Percentiles rank a stretch among this genome's conserved stretches.
These are phyloP conservation scores for Catotricha subobsoleta DNA, from an alignment of 2,888 invertebrate species.

Conservation along the genomic window DNA sequence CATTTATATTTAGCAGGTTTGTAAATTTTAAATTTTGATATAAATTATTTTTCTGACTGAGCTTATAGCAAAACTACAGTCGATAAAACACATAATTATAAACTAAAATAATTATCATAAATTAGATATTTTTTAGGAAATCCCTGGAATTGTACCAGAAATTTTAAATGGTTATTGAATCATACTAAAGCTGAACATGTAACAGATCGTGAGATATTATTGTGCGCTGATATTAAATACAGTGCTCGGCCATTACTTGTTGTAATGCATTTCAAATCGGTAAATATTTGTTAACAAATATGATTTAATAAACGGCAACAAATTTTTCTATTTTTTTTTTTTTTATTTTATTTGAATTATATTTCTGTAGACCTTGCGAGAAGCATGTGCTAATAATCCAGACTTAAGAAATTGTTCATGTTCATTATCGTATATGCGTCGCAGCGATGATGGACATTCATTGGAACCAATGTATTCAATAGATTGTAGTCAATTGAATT, in stretches of 20 bases:
- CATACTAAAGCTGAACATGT: constrained; percentile 20
- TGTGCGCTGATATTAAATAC: constrained; percentile 25
- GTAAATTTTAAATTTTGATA: neutral
- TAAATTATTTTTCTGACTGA: neutral
- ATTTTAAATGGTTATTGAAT: constrained; percentile 25
- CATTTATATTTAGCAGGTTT: constrained; percentile 22
- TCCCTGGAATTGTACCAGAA: constrained; percentile 27
- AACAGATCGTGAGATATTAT: constrained; percentile 21
- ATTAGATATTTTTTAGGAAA: constrained; percentile 19
- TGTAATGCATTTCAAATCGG: constrained; percentile 26
- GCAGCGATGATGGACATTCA: constrained; percentile 16
- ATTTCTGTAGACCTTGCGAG: constrained; percentile 16
- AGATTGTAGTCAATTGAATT: constrained; percentile 24
- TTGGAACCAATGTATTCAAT: constrained; percentile 26
- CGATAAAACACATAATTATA: neutral
- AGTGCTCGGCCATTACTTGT: constrained; percentile 18
- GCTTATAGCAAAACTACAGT: neutral
- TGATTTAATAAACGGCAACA: neutral
- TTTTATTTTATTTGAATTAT: neutral
- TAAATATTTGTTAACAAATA: constrained; percentile 11
- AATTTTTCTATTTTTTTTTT: constrained; percentile 5
- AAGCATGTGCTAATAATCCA: constrained; percentile 21
- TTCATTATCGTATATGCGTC: constrained; percentile 23
- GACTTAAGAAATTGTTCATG: constrained; percentile 26
- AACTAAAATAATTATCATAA: constrained; percentile 1